Base-by-base conservation (phyloP, 2,113 vertebrate genomes). In the Emydura subglobosa region DNA sequence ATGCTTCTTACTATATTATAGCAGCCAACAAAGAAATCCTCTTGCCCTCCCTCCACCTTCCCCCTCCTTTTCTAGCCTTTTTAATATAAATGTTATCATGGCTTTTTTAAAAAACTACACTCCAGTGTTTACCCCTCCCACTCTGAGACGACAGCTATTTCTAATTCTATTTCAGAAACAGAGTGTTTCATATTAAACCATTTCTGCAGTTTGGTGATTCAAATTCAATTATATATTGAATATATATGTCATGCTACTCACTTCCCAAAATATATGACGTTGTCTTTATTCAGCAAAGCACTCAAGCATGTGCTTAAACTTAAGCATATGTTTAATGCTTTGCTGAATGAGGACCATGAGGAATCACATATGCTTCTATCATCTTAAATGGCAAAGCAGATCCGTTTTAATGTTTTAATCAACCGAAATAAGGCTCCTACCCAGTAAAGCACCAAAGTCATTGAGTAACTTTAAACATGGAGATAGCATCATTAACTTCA, bases 1-100 rank as follows among this genome's bases (percentile, higher is more conserved):
- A 61, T 24, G 42, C 5, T 50, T 54, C 81, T 27, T 65, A 78
- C 22, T 4, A 6, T 0, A 21, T 27, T 0, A 1, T 31, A 59
- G 82, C 42, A 72, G 29, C 39, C 1, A 3, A 86, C 3, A 53
- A 44, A 31, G 13, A 34, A 12, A 47, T 39, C 34, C 47, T 27
- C 10, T 34, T 44, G 7, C 22, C 39, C 13, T 42, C 61, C 44
- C 65, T 27, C 31, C 7, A 65, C 4, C 65, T 68, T 68, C 17
- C 34, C 65, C 65, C 65, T 68, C 39, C 65, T 68, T 72, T 72
- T 72, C 65, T 72, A 22, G 1, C 10, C 16, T 72, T 72, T 27
- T 39, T 72, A 72, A 72, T 39, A 68, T 22, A 72, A 17, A 22
- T 68, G 65, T 68, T 68, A 68, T 19, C 34, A 68, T 72, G 65